A percentile compares a stretch with the other conserved stretches of the same genome.
These are phyloP conservation scores for Oscheius sp. DNA, from an alignment of 2,888 invertebrate species.

Conservation along the genomic window DNA sequence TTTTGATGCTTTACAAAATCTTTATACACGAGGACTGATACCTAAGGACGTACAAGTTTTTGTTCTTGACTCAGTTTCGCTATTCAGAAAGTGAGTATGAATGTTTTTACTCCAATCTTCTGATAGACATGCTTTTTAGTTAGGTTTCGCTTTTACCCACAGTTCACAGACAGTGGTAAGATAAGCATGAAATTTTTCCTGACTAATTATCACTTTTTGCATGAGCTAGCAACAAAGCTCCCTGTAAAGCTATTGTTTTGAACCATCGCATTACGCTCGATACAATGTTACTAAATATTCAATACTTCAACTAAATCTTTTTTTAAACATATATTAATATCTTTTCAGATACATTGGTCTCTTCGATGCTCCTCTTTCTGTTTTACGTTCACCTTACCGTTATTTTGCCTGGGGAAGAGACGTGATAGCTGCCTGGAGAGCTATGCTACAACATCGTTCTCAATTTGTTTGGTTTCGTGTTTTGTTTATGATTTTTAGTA, in stretches of 20 bases:
- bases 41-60: conserved; percentile 63
- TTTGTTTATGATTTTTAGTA: conserved; percentile 78
- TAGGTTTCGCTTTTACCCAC: neutral
- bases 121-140: too few species aligned
- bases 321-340: neutral
- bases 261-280: too few species aligned
- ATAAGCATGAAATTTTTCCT: neutral
- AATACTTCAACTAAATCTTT: neutral
- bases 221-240: too few species aligned
- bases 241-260: too few species aligned
- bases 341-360: conserved; percentile 58
- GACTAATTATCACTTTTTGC: too few species aligned
- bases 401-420: conserved; percentile 64
- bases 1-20: conserved; percentile 56
- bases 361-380: conserved; percentile 70
- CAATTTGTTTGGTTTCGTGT: conserved; percentile 94
- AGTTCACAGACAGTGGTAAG: neutral
- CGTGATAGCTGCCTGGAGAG: conserved; percentile 50
- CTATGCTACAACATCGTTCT: conserved; percentile 76
- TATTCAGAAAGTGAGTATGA: conserved; percentile 69
- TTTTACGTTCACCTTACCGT: conserved; percentile 58
- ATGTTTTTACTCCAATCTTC: conserved; percentile 1
- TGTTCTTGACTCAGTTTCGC: conserved; percentile 66
- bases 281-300: neutral
- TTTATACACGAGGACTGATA: conserved; percentile 52